Evolutionary conservation across 2,113 vertebrate species (phyloP).

Genomic region (Pitta sordida): DNA sequence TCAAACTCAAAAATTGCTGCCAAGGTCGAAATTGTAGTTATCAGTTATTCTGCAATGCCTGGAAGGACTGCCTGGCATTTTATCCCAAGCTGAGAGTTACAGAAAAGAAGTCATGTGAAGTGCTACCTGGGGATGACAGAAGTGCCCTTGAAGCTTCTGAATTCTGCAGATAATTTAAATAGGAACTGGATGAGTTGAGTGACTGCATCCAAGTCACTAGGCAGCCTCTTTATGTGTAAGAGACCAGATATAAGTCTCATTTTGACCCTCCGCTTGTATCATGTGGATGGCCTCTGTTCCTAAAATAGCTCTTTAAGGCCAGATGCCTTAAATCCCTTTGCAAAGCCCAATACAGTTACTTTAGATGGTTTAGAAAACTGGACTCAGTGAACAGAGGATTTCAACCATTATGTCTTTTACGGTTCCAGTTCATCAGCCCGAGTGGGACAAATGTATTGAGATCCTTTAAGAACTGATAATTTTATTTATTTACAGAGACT

Average conservation of each 20-base stretch:
- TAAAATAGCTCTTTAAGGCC: neutral
- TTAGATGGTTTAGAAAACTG: neutral
- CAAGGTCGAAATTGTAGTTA: neutral
- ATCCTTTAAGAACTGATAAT: neutral
- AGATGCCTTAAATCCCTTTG: neutral
- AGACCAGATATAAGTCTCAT: neutral
- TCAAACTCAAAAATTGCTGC: neutral
- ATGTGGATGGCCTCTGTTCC: neutral
- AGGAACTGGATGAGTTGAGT: neutral
- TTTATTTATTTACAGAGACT: constrained; percentile 82
- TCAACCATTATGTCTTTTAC: neutral
- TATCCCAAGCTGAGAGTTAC: neutral
- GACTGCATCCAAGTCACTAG: neutral
- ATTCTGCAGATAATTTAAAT: neutral
- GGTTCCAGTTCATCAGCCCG: neutral
- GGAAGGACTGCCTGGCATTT: neutral
- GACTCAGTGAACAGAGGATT: neutral
- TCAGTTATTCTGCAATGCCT: neutral
- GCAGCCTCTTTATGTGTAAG: neutral
- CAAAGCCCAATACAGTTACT: neutral
- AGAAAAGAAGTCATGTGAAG: neutral
- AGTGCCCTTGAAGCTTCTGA: neutral
- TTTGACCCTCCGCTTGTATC: neutral
- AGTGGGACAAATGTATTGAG: neutral
- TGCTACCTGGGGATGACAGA: neutral